Evolutionary conservation across 2,797 vertebrate species (phyloP).

Genomic region (Pitangus sulphuratus): DNA sequence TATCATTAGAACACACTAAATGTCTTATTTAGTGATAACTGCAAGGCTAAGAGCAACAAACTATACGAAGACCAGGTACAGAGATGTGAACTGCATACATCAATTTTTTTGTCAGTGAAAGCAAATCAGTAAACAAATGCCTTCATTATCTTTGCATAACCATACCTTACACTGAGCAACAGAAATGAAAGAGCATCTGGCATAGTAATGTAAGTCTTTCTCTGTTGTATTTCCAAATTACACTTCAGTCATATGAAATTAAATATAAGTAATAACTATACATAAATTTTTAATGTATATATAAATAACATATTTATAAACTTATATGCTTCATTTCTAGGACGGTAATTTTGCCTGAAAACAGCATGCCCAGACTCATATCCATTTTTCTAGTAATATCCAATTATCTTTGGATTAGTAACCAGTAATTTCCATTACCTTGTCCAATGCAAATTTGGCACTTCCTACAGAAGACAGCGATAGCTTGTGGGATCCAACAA

Average conservation of each 20-base stretch:
- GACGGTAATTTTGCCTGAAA: neutral
- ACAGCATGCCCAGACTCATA: neutral
- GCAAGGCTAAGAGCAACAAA: neutral
- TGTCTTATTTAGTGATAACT: neutral
- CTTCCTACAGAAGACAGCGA: slow-evolving; percentile 86
- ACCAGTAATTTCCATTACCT: slow-evolving; percentile 79
- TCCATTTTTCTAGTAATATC: neutral
- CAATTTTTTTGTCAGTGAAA: neutral
- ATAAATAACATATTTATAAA: neutral
- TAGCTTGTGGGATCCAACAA: slow-evolving; percentile 91
- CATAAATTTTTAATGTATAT: neutral
- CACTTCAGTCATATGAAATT: neutral
- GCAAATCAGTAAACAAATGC: neutral
- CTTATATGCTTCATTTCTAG: neutral
- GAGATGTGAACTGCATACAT: neutral
- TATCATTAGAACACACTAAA: neutral
- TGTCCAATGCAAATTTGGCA: slow-evolving; percentile 87
- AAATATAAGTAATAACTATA: neutral
- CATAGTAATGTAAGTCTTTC: neutral
- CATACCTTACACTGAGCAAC: neutral
- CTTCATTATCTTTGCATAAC: neutral
- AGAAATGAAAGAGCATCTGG: neutral
- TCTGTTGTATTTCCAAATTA: neutral
- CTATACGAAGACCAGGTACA: accelerated
- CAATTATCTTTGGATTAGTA: neutral